Evolutionary conservation across 2,888 invertebrate species (phyloP).

Genomic region (Ophioninae sp.): DNA sequence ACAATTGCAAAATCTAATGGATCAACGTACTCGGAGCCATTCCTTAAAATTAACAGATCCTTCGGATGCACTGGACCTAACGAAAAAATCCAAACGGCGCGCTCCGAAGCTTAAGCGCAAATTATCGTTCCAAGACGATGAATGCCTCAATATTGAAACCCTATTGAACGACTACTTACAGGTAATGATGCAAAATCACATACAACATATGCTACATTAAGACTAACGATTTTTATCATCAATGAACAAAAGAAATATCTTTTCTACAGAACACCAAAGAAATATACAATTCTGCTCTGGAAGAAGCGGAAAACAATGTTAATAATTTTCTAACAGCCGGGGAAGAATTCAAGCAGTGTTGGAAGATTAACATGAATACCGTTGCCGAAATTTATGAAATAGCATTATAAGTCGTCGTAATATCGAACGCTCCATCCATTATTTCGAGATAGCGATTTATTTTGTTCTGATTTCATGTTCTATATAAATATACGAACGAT

Average conservation of each 20-base stretch:
- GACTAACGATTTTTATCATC: background rate
- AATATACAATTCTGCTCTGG: slow-evolving; percentile 21
- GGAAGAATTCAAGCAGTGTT: slow-evolving; percentile 50
- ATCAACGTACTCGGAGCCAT: background rate
- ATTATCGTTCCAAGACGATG: background rate
- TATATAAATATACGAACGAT: slow-evolving; percentile 46
- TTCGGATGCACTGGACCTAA: slow-evolving; percentile 34
- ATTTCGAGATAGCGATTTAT: slow-evolving; percentile 33
- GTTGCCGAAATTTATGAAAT: slow-evolving; percentile 55
- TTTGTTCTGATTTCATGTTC: slow-evolving; percentile 2
- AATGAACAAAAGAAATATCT: background rate
- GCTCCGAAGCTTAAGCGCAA: slow-evolving; percentile 2
- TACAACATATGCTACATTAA: background rate
- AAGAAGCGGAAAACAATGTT: slow-evolving; percentile 40
- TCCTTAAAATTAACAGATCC: background rate
- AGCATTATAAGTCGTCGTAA: slow-evolving; percentile 23
- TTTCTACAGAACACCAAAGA: slow-evolving; percentile 22
- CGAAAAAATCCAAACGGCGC: slow-evolving; percentile 25
- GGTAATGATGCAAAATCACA: slow-evolving; percentile 2
- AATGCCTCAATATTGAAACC: slow-evolving; percentile 28
- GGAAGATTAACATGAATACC: slow-evolving; percentile 47
- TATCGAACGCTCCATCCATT: background rate
- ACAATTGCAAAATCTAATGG: slow-evolving; percentile 32
- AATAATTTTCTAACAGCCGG: slow-evolving; percentile 42
- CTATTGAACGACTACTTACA: slow-evolving; percentile 25